These are phyloP conservation scores for Calliopum simillimum DNA, from an alignment of 2,888 invertebrate genomes.

Conservation along the genomic window DNA sequence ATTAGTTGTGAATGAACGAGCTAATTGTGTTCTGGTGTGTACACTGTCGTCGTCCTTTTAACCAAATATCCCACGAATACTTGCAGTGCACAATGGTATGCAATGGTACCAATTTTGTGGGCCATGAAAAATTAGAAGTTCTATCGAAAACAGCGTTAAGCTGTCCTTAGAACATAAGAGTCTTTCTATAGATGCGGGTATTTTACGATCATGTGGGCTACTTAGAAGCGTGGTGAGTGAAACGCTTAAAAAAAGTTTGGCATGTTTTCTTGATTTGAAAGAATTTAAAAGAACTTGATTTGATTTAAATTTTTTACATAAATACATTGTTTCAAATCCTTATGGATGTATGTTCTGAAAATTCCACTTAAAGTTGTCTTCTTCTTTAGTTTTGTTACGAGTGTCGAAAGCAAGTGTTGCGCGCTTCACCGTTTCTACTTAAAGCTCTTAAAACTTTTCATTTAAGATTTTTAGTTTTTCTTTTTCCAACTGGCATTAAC, in stretches of 20 bases:
- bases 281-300: no score
- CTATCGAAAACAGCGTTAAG: background rate
- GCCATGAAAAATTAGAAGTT: background rate
- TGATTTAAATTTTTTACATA: no score
- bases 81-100: slow-evolving; percentile 6
- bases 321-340: no score
- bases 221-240: no score
- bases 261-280: no score
- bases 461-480: background rate
- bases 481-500: background rate
- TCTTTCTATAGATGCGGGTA: no score
- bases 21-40: slow-evolving; percentile 27
- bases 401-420: background rate
- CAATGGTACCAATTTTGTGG: slow-evolving; percentile 27
- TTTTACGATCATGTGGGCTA: no score
- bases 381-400: no score
- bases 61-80: background rate
- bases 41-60: background rate
- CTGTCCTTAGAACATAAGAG: background rate
- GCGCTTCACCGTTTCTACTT: background rate
- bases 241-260: no score
- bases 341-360: no score
- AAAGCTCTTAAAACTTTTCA: background rate
- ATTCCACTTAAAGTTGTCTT: no score
- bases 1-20: slow-evolving; percentile 23